Base-by-base conservation (phyloP, 2,888 invertebrate species). In the Yponomeuta cagnagella region DNA sequence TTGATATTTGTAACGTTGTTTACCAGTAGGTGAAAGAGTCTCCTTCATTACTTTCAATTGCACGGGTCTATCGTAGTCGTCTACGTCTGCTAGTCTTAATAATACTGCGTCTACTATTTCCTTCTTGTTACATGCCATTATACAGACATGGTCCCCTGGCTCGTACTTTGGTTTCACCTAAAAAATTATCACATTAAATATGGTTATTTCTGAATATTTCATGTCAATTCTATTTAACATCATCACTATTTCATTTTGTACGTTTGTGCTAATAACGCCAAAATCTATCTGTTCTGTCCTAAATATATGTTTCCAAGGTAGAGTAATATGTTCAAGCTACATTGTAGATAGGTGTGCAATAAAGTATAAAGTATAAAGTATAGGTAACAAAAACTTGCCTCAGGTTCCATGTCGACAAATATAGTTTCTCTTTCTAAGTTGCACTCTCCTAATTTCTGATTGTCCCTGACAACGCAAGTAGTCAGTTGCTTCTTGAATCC, bases 81-180 rank as follows among this genome's bases (percentile, higher is more conserved):
- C 94, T 23, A 94, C 92, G 23, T 95, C 95, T 71, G 93, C 93
- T 71, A 98, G 84, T 75, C 95, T 94, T 52, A 93, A 85, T 66
- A 98, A 83, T 70, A 98, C 94, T 58, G 94, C 94, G 70, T 97
- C 95, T 0, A 98, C 98, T 33, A 98, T 88, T 74, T 96, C 95
- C 23, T 90, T 87, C 65, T 95, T 93, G 84, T 98, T 98, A 75
- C 95, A 94, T 0, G 98, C 95, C 84, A 97, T 95, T n/a, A 98
- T 95, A 4, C 97, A 98, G 15, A 98, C 94, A 82, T 98, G 98
- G 86, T 98, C 98, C 0, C 98, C 98, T 0, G 98, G 98, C 52
- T 95, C 95, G 80, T 98, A 98, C 52, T 93, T 86, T 31, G 96
- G 80, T 77, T 94, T 93, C 75, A 74, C 76, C 92, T 93, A 75